Base-by-base conservation (phyloP, 1,140 invertebrate species). In the Lerema accius region DNA sequence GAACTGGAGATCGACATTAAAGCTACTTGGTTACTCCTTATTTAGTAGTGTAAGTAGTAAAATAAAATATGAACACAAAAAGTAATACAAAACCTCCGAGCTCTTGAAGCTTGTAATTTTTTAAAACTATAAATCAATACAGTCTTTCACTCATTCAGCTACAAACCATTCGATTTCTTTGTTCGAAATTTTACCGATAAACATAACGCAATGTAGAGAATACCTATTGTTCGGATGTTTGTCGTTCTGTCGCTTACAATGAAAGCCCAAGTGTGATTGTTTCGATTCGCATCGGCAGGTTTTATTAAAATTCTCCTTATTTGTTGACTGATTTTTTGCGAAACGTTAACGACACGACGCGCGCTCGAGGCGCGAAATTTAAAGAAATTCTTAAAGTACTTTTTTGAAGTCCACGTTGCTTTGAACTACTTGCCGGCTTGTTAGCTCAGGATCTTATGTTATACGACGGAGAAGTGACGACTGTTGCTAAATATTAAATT, bases 221-320 rank as follows among this genome's bases (percentile, higher is more conserved):
- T 17, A 39, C n/a, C 65, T 69, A 76, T 73, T 80, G 73, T 82
- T 77, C 62, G 60, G 61, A 70, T 55, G 67, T 71, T 79, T 73
- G 69, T 76, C 76, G 71, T 76, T 77, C 75, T 78, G 80, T 71
- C 78, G 63, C 61, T 73, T 74, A 77, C 80, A 80, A 80, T 79
- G 82, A 80, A 82, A 80, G 71, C 69, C 80, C 65, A 84, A 76
- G 77, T 80, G 77, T 82, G 80, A 82, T 79, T 82, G 78, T 85
- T 78, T 83, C 73, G 82, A 82, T 75, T 80, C 82, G 73, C 70
- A 76, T 80, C 80, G 76, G 60, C 69, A 63, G 50, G 61, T 84
- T 84, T 84, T 86, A 84, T 84, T 80, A 82, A 84, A 84, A 82
- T 83, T 80, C 79, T 74, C 73, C 76, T 82, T 86, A 82, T 84